Evolutionary conservation across 2,888 invertebrate genomes (phyloP), one percentile per base, ranked within the genome.

Genomic region (Dasysyrphus albostriatus): DNA sequence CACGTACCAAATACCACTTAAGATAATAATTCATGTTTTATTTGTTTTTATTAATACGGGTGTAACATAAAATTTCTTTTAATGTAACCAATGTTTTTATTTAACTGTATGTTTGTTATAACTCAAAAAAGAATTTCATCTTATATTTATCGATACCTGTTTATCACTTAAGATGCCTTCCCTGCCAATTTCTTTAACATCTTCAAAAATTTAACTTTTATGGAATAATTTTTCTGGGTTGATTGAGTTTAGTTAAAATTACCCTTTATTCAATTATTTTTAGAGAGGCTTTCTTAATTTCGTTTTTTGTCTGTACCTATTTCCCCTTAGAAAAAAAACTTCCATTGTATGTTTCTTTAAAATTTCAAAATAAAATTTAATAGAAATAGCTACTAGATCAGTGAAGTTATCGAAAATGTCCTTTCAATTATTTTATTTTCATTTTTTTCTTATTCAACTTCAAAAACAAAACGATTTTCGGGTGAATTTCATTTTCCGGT

Each of bases 391-490:
- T 24, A 2, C 24, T 2, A 3, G 24, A 56, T n/a, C 16, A 14
- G 6, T 34, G 16, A 67, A 67, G 47, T 47, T 65, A 65, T 34
- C 34, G n/a, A n/a, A 67, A 67, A 67, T 47, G 49, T 34, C 8
- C 19, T 19, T 67, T 67, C 34, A 7, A 49, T 49, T 65, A 47
- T 32, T 16, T 16, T 7, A 12, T 65, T 65, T 10, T 65, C 32
- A 29, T 49, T 49, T 12, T 49, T 47, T 65, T 34, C 1, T 16
- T 49, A 3, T 34, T 29, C 10, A 5, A 42, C 49, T 49, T 49
- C 65, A 34, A 78, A 85, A 82, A 82, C 78, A 82, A 87, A 74
- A 74, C 82, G 37, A 70, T 78, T 85, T 87, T 61, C 47, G 82
- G 82, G 58, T 42, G 78, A 72, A 61, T 82, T 81, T 72, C 59